These are phyloP conservation scores for Heliocidaris erythrogramma DNA, from an alignment of 35 echinoderm and acorn worm species.

Conservation along the genomic window DNA sequence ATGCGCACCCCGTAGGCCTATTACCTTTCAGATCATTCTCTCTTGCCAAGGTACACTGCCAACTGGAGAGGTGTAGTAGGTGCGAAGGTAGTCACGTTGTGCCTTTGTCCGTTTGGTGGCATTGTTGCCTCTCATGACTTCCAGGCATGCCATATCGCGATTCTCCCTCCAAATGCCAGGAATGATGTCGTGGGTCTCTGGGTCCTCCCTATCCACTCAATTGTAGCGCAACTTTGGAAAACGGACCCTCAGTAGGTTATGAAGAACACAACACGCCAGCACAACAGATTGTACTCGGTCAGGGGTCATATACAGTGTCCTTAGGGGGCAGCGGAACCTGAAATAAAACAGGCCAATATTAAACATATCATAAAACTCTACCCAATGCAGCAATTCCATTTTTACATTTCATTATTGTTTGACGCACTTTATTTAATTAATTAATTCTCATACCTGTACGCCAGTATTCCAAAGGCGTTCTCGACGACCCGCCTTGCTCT, in stretches of 20 bases:
- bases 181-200: not conserved
- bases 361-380: too few relatives aligned
- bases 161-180: not conserved
- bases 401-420: too few relatives aligned
- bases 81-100: conserved; percentile 59
- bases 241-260: not conserved
- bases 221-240: not conserved
- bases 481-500: too few relatives aligned
- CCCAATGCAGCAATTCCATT: too few relatives aligned
- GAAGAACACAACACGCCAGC: not conserved
- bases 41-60: conserved; percentile 64
- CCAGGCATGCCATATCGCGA: not conserved
- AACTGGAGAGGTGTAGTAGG: conserved; percentile 59
- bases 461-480: too few relatives aligned
- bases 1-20: too few relatives aligned
- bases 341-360: too few relatives aligned
- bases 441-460: too few relatives aligned
- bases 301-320: not conserved
- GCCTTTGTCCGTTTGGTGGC: conserved; percentile 50
- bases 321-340: not conserved
- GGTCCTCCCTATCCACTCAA: too few relatives aligned
- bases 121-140: not conserved
- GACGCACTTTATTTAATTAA: too few relatives aligned
- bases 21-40: not conserved
- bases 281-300: too few relatives aligned